Base-by-base conservation (phyloP, 2,888 invertebrate genomes). In the Sipha maydis region DNA sequence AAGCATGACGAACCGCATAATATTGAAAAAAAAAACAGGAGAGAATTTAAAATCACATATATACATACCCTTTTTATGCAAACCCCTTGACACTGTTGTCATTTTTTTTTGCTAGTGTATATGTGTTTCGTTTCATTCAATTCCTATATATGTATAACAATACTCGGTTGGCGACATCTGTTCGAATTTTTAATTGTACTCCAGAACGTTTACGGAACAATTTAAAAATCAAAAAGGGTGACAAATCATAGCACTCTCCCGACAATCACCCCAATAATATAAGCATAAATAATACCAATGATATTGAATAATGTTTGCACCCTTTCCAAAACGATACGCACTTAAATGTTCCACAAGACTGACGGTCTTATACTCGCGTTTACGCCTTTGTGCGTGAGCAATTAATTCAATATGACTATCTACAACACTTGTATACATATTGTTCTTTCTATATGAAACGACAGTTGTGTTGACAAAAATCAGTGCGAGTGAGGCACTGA, bases 171-270 rank as follows among this genome's bases (percentile, higher is more conserved):
- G 56, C 82, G 75, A 88, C 88, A 88, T 88, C 88, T 88, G 88
- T 88, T 82, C 41, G 61, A 75, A 82, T 41, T 82, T 85, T 73
- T 88, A 88, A 88, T 88, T 88, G 88, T 82, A 28, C 73, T 79
- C 82, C 19, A 61, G 56, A 31, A 75, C 88, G 88, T 88, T 88
- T 88, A 82, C 41, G 88, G 31, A 88, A 88, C 76, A 67, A 75
- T 88, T 86, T 73, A 86, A 86, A 86, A 80, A 88, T 88, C 88
- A 67, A 76, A 88, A 88, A 88, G 88, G 80, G 88, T 88, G 82
- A 85, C 85, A 85, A 85, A 85, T 69, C 77, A 54, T 85, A 85
- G 85, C 85, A 85, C 85, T 85, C 54, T 69, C 61, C 67, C 17
- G 82, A 80, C 88, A 67, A 82, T 71, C 21, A 4, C 79, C 79